phyloP scores from a whole-genome alignment of 1,140 invertebrate species.

The Dysdera silvatica region DNA sequence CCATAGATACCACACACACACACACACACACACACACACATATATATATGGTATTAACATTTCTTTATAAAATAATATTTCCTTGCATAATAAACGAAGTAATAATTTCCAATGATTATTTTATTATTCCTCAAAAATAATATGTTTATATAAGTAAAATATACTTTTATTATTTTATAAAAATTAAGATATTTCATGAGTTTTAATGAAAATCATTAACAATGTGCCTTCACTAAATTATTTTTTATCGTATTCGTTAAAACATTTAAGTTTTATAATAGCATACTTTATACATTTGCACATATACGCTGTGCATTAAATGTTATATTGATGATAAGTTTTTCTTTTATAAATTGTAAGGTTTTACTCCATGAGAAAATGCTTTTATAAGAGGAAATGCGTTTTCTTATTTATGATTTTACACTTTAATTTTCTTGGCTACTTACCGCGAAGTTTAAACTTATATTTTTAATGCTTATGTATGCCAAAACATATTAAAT shows the following conservation, averaged over 20 bases:
- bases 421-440: not conserved
- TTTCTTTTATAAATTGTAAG: too few relatives aligned
- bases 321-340: not conserved
- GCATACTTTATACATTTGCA: not conserved
- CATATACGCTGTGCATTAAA: not conserved
- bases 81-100: too few relatives aligned
- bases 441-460: not conserved
- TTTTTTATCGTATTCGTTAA: not conserved
- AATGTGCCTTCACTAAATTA: not conserved
- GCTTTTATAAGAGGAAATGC: not conserved
- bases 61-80: too few relatives aligned
- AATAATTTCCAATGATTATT: too few relatives aligned
- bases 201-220: not conserved
- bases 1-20: too few relatives aligned
- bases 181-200: conserved; percentile 11
- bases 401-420: not conserved
- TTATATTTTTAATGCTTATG: not conserved
- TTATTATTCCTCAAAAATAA: too few relatives aligned
- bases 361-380: not conserved
- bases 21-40: too few relatives aligned
- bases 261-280: not conserved
- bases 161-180: too few relatives aligned
- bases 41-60: too few relatives aligned
- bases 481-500: too few relatives aligned
- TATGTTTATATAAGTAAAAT: too few relatives aligned